Evolutionary conservation across 2,113 vertebrate species (phyloP).

Genomic region (Murina feae): DNA sequence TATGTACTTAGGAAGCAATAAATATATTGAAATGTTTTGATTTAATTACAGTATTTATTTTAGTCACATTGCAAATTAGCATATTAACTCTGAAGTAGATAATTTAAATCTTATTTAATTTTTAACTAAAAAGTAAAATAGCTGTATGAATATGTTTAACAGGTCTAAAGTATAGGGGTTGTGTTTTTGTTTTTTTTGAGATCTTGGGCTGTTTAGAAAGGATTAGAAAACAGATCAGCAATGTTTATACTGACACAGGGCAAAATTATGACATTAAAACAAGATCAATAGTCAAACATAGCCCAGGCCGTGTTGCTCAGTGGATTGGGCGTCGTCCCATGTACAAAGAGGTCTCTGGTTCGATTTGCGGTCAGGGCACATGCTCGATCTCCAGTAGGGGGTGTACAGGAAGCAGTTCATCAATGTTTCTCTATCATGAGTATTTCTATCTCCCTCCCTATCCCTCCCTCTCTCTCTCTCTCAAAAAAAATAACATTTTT

Average conservation of each 20-base stretch:
- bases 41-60: conserved; percentile 47
- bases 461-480: too few relatives aligned
- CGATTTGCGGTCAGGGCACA: too few relatives aligned
- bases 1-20: not conserved
- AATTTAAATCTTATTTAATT: conserved; percentile 24
- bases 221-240: not conserved
- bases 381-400: too few relatives aligned
- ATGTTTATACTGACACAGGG: not conserved
- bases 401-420: too few relatives aligned
- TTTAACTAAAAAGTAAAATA: conserved; percentile 8
- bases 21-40: conserved; percentile 20
- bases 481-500: too few relatives aligned
- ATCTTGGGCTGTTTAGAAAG: not conserved
- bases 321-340: too few relatives aligned
- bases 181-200: not conserved
- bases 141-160: not conserved
- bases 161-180: not conserved
- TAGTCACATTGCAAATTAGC: conserved; percentile 14
- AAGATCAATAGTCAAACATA: not conserved
- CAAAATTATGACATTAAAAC: not conserved
- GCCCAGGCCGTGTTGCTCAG: too few relatives aligned
- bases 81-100: conserved; percentile 17
- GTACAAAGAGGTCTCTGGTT: too few relatives aligned
- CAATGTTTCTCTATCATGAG: too few relatives aligned
- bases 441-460: too few relatives aligned